These are phyloP conservation scores for Tapera naevia DNA, from an alignment of 2,797 vertebrate genomes.

Conservation along the genomic window DNA sequence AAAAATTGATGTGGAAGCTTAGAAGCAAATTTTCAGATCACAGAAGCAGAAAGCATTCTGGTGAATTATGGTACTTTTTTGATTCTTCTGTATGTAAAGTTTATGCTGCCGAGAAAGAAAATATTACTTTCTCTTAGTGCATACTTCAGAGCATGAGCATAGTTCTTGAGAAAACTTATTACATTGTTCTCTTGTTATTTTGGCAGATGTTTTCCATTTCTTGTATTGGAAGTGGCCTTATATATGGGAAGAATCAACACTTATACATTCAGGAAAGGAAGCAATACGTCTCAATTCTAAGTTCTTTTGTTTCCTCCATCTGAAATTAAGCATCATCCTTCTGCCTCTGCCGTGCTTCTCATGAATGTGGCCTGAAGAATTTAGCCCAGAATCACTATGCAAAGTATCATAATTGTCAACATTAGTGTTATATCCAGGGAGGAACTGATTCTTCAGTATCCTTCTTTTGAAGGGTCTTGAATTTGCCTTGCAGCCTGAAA, in stretches of 20 bases:
- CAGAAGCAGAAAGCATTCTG: neutral
- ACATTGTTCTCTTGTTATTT: neutral
- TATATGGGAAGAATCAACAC: neutral
- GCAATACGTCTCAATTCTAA: neutral
- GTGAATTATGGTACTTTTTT: neutral
- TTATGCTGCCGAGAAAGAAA: neutral
- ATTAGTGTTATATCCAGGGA: neutral
- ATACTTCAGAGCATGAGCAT: neutral
- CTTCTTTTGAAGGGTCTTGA: neutral
- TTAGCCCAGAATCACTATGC: neutral
- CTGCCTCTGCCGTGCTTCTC: neutral
- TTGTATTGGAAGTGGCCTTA: neutral
- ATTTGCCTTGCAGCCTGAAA: neutral
- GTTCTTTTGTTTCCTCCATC: neutral
- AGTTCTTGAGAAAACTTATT: neutral
- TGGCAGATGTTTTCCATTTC: neutral
- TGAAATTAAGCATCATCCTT: neutral
- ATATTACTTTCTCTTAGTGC: neutral
- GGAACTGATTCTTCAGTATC: rapidly evolving
- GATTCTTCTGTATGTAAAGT: neutral
- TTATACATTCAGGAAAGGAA: neutral
- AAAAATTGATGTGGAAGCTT: neutral
- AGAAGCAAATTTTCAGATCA: neutral
- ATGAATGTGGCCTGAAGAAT: neutral
- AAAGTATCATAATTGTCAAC: neutral